A percentile compares a stretch with the other conserved stretches of the same genome.
These are phyloP conservation scores for Cephus runcator DNA, from an alignment of 2,888 invertebrate species.

Conservation along the genomic window DNA sequence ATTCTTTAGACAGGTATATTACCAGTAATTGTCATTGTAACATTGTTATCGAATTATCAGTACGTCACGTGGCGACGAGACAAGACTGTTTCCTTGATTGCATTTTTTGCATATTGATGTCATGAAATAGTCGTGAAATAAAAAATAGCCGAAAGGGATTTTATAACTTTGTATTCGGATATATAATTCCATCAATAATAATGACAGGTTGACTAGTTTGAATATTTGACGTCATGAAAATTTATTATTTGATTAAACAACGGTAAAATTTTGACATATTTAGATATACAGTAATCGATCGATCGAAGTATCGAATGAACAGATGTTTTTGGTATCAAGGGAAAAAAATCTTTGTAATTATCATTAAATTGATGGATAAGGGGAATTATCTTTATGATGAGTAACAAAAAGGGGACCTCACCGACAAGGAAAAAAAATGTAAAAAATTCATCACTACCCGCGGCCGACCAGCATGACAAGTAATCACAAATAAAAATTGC, in stretches of 20 bases:
- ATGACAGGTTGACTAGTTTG: too few relatives aligned
- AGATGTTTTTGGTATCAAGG: not conserved
- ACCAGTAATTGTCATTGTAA: not conserved
- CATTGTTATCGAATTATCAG: not conserved
- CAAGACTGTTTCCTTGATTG: not conserved
- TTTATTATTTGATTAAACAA: too few relatives aligned
- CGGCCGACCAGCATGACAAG: conserved; percentile 38
- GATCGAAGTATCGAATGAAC: not conserved
- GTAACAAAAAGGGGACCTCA: conserved; percentile 26
- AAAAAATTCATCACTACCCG: conserved; percentile 28
- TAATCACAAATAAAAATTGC: conserved; percentile 21
- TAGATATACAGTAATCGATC: not conserved
- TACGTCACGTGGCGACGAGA: not conserved
- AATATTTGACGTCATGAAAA: too few relatives aligned
- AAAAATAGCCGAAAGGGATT: not conserved
- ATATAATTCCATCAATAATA: too few relatives aligned
- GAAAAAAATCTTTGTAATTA: conserved; percentile 30
- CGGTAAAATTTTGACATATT: not conserved
- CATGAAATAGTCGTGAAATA: not conserved
- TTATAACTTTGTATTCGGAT: not conserved
- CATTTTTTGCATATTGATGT: not conserved
- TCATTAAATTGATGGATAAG: conserved; percentile 30
- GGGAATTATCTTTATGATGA: conserved; percentile 36
- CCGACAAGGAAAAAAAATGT: conserved; percentile 25
- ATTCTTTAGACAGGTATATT: not conserved